Evolutionary conservation across 1,140 invertebrate species (phyloP), one percentile per base, ranked within the genome.

Genomic region (Homarus americanus): DNA sequence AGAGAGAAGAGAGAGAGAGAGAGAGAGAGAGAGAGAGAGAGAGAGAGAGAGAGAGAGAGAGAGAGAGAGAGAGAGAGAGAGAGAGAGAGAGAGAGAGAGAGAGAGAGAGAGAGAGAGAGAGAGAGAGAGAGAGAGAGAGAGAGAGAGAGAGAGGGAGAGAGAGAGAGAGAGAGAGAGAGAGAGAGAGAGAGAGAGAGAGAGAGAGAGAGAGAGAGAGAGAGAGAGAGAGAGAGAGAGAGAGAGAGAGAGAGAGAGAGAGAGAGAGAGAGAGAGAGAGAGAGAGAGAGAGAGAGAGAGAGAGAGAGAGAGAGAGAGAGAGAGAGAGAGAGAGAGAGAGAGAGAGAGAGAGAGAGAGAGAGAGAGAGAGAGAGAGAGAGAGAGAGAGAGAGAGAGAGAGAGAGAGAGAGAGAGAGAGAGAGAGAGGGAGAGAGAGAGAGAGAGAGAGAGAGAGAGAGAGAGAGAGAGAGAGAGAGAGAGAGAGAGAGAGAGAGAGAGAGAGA

Each of bases 351-450:
- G 32, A 41, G 41, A 41, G 38, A 79, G 76, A 41, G 41, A 41
- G 76, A 79, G 38, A 41, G 41, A 41, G 76, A 79, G 76, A 41
- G 15, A 41, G 36, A 79, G 76, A 41, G 17, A 41, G 76, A 79
- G 78, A n/a, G 41, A 40, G 75, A 80, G 36, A 41, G 78, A 80
- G 36, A 80, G 24, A 41, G 24, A 80, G n/a, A n/a, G n/a, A n/a
- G n/a, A n/a, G n/a, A n/a, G n/a, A n/a, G 32, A 79, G 32, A 49
- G 44, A 0, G 17, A 49, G 9, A 9, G 9, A 49, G 17, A 49
- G n/a, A n/a, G n/a, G n/a, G n/a, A n/a, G n/a, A n/a, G n/a, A n/a
- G n/a, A n/a, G n/a, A n/a, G n/a, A n/a, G n/a, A n/a, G n/a, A n/a
- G 44, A 49, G 9, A 49, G 9, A 49, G 44, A 0, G 1, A 9